These are phyloP conservation scores for Alsophila aescularia DNA, from an alignment of 2,888 invertebrate species.

Conservation along the genomic window DNA sequence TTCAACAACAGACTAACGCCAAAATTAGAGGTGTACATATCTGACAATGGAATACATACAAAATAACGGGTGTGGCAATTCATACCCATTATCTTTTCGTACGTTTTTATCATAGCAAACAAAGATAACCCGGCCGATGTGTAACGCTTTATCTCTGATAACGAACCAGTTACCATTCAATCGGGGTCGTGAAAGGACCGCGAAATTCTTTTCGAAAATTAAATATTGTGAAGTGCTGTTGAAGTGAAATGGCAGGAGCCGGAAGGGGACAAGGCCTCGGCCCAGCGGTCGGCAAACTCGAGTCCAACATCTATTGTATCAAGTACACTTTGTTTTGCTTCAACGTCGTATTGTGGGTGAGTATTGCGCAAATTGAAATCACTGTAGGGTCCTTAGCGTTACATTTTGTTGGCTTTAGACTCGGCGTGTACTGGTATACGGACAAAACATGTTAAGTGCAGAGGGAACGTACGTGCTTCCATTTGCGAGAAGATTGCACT, in stretches of 20 bases:
- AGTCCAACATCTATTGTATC: constrained; percentile 90
- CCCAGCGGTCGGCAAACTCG: constrained; percentile 85
- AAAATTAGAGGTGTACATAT: background rate
- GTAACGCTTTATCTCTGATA: constrained; percentile 69
- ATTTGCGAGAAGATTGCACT: constrained; percentile 15
- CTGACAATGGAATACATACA: constrained; percentile 35
- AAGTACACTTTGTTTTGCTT: constrained; percentile 93
- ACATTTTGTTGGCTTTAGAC: constrained; percentile 44
- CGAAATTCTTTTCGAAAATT: constrained; percentile 39
- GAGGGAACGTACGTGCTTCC: constrained; percentile 14
- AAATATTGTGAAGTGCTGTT: constrained; percentile 46
- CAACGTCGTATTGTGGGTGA: constrained; percentile 92
- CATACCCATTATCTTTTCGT: constrained; percentile 65
- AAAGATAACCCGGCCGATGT: constrained; percentile 75
- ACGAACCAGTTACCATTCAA: constrained; percentile 63
- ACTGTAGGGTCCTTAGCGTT: constrained; percentile 29
- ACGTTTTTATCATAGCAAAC: constrained; percentile 75
- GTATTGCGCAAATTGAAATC: constrained; percentile 60
- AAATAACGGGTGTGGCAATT: constrained; percentile 75
- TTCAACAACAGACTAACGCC: background rate
- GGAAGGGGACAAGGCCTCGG: constrained; percentile 81
- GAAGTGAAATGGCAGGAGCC: constrained; percentile 82
- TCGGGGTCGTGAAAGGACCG: constrained; percentile 58
- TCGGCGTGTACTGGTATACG: constrained; percentile 28
- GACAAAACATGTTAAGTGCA: constrained; percentile 3